phyloP scores from a whole-genome alignment of 2,113 vertebrate genomes.

The Noctilio leporinus region DNA sequence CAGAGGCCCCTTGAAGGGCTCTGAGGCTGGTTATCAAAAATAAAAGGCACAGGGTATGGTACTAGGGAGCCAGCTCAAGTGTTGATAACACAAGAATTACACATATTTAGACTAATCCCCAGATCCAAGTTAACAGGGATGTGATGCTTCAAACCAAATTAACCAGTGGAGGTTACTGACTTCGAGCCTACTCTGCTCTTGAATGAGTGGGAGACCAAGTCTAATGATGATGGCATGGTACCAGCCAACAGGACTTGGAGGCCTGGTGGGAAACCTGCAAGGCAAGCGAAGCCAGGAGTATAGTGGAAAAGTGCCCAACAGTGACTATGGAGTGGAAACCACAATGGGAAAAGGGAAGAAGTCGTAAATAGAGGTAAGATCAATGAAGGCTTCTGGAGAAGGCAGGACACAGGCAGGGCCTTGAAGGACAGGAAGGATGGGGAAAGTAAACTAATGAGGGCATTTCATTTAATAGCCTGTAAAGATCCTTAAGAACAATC shows the following conservation, averaged over 20 bases:
- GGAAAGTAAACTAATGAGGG: background rate
- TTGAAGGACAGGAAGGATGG: background rate
- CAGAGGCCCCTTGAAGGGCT: background rate
- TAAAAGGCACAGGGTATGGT: background rate
- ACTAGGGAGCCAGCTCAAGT: background rate
- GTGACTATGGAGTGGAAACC: background rate
- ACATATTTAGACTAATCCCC: background rate
- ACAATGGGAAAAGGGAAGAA: background rate
- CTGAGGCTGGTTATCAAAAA: background rate
- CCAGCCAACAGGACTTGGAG: background rate
- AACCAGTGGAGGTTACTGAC: background rate
- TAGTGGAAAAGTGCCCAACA: background rate
- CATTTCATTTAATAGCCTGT: background rate
- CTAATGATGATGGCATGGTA: background rate
- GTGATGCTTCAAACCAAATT: background rate
- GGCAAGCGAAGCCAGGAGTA: background rate
- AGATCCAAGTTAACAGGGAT: background rate
- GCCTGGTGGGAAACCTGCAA: background rate
- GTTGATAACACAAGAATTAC: background rate
- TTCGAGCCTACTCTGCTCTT: background rate
- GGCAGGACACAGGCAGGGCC: background rate
- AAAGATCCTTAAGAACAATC: background rate
- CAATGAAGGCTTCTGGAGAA: background rate
- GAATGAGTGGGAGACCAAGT: fast-evolving
- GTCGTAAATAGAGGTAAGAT: background rate